Evolutionary conservation across 2,888 invertebrate genomes (phyloP).

Genomic region (Pemphredon lugubris): DNA sequence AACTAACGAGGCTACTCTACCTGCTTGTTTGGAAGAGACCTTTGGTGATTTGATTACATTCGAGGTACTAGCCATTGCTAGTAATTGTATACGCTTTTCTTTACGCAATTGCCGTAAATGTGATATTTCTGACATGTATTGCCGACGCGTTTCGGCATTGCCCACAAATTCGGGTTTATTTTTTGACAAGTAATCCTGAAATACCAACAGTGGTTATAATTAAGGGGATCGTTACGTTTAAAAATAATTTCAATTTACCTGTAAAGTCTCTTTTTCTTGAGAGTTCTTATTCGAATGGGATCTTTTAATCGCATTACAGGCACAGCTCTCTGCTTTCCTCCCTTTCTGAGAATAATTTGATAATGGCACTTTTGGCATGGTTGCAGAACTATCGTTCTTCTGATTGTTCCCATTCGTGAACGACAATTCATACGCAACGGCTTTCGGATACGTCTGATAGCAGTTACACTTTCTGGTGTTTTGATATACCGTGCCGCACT

Average conservation of each 20-base stretch:
- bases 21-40: constrained; percentile 57
- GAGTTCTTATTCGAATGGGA: constrained; percentile 29
- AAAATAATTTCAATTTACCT: constrained; percentile 64
- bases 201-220: constrained; percentile 64
- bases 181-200: constrained; percentile 87
- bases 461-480: constrained; percentile 71
- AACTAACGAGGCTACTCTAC: constrained; percentile 49
- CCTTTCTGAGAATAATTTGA: constrained; percentile 42
- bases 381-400: constrained; percentile 37
- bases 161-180: constrained; percentile 88
- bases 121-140: constrained; percentile 81
- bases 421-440: constrained; percentile 81
- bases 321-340: constrained; percentile 56
- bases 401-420: constrained; percentile 71
- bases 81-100: constrained; percentile 80
- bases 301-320: constrained; percentile 61
- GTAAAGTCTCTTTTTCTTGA: constrained; percentile 65
- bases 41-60: constrained; percentile 67
- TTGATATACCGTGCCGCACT: constrained; percentile 72
- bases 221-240: too few relatives aligned
- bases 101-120: constrained; percentile 81
- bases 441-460: constrained; percentile 74
- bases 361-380: constrained; percentile 43
- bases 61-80: constrained; percentile 78
- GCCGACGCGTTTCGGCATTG: constrained; percentile 83